A percentile compares a stretch with the other conserved stretches of the same genome.
phyloP scores from a whole-genome alignment of 2,113 vertebrate species.

The Pleuronectes platessa region DNA sequence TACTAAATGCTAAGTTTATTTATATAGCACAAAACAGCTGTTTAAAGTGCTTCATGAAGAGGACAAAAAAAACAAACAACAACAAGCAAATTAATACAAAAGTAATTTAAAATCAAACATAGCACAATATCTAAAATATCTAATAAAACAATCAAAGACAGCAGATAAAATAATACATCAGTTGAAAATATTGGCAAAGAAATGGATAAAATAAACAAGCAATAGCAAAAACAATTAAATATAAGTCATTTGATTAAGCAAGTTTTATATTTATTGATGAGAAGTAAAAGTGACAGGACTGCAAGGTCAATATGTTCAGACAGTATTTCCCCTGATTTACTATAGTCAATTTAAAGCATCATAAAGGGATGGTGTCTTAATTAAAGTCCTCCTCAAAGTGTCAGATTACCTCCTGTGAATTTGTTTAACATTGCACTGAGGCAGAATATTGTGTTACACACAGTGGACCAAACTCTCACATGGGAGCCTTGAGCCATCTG shows the following conservation, averaged over 20 bases:
- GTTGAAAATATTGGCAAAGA: too few relatives aligned
- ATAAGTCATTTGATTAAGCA: neutral
- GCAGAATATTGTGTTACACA: conserved; percentile 40
- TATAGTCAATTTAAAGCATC: conserved; percentile 25
- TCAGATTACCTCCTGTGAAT: conserved; percentile 52
- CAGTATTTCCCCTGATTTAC: conserved; percentile 46
- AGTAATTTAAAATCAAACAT: neutral
- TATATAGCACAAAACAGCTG: too few relatives aligned
- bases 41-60: too few relatives aligned
- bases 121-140: too few relatives aligned
- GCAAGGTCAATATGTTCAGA: too few relatives aligned
- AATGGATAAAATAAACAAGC: too few relatives aligned
- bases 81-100: neutral
- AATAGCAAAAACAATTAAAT: neutral
- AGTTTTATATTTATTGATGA: conserved; percentile 16
- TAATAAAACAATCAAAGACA: too few relatives aligned
- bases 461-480: conserved; percentile 49
- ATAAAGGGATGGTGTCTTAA: conserved; percentile 53
- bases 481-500: conserved; percentile 65
- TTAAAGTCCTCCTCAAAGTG: conserved; percentile 48
- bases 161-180: too few relatives aligned
- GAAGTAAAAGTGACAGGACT: conserved; percentile 21
- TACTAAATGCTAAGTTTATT: neutral
- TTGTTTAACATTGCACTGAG: conserved; percentile 53
- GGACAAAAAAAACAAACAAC: too few relatives aligned